A percentile compares a stretch with the other conserved stretches of the same genome.
These are phyloP conservation scores for Vipera ursinii DNA, from an alignment of 2,797 vertebrate genomes.

Conservation along the genomic window DNA sequence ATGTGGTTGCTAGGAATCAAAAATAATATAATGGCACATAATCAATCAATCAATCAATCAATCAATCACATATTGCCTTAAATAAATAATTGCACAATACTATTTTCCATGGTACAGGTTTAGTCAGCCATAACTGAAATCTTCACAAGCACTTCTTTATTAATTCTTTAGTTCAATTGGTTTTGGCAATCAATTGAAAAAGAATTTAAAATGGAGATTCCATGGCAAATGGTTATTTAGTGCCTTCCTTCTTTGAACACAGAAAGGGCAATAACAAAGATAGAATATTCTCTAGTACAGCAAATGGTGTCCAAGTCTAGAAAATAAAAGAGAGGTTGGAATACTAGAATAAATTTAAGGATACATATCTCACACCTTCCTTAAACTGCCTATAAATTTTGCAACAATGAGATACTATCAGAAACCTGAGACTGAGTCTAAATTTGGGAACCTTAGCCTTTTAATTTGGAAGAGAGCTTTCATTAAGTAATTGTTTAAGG, in stretches of 20 bases:
- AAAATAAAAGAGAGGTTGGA: not conserved
- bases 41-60: not conserved
- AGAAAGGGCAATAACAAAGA: not conserved
- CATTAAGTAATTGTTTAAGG: not conserved
- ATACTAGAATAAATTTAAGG: not conserved
- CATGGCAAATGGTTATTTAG: not conserved
- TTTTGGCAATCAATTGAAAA: not conserved
- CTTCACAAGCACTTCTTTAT: not conserved
- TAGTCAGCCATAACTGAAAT: not conserved
- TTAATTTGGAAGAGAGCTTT: not conserved
- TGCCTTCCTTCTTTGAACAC: not conserved
- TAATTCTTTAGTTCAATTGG: not conserved
- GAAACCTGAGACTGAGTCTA: not conserved
- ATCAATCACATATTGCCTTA: not conserved
- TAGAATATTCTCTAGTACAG: not conserved
- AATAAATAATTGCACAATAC: not conserved
- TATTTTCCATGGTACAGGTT: not conserved
- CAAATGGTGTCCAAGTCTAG: not conserved
- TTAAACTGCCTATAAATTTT: not conserved
- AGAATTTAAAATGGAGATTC: not conserved
- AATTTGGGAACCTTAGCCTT: not conserved
- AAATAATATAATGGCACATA: not conserved
- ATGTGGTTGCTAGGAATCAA: not conserved
- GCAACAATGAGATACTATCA: not conserved
- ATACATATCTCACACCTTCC: not conserved